phyloP scores from a whole-genome alignment of 2,888 invertebrate genomes.

The Melanargia galathea region DNA sequence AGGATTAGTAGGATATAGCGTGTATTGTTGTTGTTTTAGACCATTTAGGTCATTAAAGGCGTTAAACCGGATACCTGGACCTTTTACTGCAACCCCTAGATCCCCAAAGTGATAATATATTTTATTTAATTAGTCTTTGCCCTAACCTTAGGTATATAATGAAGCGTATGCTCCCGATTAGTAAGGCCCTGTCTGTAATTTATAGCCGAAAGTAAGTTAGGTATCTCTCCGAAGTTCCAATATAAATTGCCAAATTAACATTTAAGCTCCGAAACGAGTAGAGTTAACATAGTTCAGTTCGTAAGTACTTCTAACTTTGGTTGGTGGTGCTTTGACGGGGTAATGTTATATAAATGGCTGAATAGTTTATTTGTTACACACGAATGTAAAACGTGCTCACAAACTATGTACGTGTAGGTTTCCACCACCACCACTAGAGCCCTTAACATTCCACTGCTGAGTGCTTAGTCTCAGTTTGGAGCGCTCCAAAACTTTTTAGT shows the following conservation, averaged over 20 bases:
- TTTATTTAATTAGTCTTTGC: too few species aligned
- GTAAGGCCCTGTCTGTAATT: conserved; percentile 17
- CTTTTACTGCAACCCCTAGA: too few species aligned
- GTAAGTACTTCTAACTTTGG: conserved; percentile 29
- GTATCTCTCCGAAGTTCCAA: conserved; percentile 33
- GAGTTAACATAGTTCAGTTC: conserved; percentile 26
- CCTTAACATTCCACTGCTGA: too few species aligned
- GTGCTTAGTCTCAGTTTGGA: too few species aligned
- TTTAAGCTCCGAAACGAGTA: conserved; percentile 23
- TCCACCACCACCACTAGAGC: too few species aligned
- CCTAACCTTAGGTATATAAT: conserved; percentile 9
- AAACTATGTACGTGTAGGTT: too few species aligned
- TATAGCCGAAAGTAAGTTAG: conserved; percentile 29
- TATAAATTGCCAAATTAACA: conserved; percentile 38
- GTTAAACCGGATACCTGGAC: too few species aligned
- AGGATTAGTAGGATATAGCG: too few species aligned
- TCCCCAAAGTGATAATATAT: too few species aligned
- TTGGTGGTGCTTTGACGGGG: conserved; percentile 6
- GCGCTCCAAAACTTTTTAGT: too few species aligned
- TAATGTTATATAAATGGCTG: neutral
- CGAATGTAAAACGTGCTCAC: neutral
- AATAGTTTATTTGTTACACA: neutral
- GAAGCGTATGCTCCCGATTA: conserved; percentile 15
- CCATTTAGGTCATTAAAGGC: too few species aligned
- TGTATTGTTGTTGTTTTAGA: too few species aligned